These are phyloP conservation scores for Petrocephalus microphthalmus DNA, from an alignment of 2,113 vertebrate genomes.

Conservation along the genomic window DNA sequence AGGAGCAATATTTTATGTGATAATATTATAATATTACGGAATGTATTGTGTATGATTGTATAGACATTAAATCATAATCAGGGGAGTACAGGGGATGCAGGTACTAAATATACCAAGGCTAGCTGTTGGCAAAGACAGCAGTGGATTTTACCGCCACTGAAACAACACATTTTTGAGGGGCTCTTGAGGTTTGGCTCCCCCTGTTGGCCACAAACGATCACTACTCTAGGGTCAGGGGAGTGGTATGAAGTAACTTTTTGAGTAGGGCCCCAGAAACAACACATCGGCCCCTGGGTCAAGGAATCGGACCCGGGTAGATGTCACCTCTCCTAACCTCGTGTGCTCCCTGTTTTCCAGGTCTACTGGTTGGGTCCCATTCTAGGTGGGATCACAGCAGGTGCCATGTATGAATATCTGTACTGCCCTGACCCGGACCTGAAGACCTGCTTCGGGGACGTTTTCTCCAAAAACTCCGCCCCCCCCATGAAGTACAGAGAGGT, in stretches of 20 bases:
- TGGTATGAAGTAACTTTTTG: background rate
- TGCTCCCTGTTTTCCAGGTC: constrained; percentile 53
- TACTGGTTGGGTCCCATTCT: constrained; percentile 89
- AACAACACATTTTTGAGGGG: background rate
- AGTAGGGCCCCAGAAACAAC: background rate
- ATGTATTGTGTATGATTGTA: background rate
- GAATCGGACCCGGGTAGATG: constrained; percentile 1
- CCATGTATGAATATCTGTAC: constrained; percentile 83
- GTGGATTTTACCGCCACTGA: background rate
- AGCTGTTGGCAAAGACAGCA: background rate
- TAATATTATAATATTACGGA: background rate
- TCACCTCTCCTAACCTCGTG: background rate
- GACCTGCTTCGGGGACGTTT: constrained; percentile 67
- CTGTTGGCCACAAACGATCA: background rate
- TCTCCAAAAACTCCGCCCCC: constrained; percentile 60
- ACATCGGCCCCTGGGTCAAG: background rate
- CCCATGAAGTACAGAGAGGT: constrained; percentile 77
- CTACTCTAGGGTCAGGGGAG: background rate
- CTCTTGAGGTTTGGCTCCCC: background rate
- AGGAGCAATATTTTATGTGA: background rate
- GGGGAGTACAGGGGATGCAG: background rate
- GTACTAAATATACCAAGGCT: background rate
- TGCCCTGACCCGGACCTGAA: constrained; percentile 78
- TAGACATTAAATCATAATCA: background rate
- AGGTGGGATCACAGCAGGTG: constrained; percentile 75